phyloP scores from a whole-genome alignment of 2,888 invertebrate species.

The Philhelius pedissequus region DNA sequence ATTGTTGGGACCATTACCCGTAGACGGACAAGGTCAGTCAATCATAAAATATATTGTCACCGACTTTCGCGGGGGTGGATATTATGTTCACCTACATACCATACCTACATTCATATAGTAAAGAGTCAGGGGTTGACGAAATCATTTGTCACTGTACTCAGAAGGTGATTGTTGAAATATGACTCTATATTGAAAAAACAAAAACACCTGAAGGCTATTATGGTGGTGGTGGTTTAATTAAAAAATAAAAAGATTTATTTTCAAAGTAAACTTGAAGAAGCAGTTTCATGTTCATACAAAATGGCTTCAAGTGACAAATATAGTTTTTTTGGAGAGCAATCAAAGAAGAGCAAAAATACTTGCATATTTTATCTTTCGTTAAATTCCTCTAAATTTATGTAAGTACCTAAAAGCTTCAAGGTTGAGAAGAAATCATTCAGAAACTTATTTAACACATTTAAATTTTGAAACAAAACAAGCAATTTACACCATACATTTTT shows the following conservation, averaged over 20 bases:
- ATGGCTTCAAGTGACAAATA: not conserved
- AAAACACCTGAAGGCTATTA: not conserved
- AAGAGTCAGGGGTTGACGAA: slow-evolving; percentile 28
- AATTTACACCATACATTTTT: too few species aligned
- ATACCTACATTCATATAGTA: not conserved
- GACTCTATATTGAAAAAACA: not conserved
- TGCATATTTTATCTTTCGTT: too few species aligned
- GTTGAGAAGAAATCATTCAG: too few species aligned
- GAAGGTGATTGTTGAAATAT: not conserved
- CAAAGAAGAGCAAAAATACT: too few species aligned
- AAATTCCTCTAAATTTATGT: too few species aligned
- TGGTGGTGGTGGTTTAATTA: not conserved
- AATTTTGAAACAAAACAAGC: too few species aligned
- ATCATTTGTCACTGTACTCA: slow-evolving; percentile 1
- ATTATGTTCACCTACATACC: not conserved
- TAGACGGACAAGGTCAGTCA: not conserved
- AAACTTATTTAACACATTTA: too few species aligned
- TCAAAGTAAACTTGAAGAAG: not conserved
- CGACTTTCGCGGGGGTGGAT: not conserved
- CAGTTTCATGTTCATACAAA: not conserved
- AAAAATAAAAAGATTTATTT: not conserved
- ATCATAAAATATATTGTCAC: not conserved
- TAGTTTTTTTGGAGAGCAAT: too few species aligned
- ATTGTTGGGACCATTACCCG: slow-evolving; percentile 20
- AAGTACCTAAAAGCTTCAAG: too few species aligned